Conservation (phyloP, 2,797 vertebrate genomes). For the Myotis planiceps region DNA sequence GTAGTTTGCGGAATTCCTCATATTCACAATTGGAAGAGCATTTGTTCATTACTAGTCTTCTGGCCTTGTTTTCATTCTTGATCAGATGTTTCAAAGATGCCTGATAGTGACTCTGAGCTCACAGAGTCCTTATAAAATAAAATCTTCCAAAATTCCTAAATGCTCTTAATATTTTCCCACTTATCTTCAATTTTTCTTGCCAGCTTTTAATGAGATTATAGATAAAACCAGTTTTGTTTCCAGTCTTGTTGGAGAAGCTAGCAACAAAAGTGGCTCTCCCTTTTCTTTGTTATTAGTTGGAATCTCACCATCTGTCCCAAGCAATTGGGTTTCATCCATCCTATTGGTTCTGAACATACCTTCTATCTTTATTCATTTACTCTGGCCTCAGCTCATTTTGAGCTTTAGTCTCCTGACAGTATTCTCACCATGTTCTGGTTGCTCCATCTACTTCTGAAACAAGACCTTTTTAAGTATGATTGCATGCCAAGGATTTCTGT, state of each 20-base stretch:
- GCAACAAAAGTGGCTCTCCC: not conserved
- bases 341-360: not conserved
- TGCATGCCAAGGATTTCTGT: not conserved
- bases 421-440: not conserved
- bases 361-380: not conserved
- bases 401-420: not conserved
- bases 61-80: not conserved
- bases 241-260: not conserved
- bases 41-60: not conserved
- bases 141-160: not conserved
- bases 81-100: not conserved
- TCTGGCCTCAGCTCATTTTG: not conserved
- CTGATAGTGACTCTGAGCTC: not conserved
- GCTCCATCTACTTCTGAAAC: not conserved
- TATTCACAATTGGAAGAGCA: conserved; percentile 13
- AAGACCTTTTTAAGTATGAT: not conserved
- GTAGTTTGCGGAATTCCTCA: conserved; percentile 57
- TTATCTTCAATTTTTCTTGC: not conserved
- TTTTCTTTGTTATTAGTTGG: not conserved
- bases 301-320: not conserved
- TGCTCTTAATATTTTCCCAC: not conserved
- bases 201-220: not conserved
- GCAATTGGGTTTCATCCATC: not conserved
- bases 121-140: not conserved
- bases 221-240: not conserved